phyloP scores from a whole-genome alignment of 2,797 vertebrate species.

The Leontopithecus rosalia region DNA sequence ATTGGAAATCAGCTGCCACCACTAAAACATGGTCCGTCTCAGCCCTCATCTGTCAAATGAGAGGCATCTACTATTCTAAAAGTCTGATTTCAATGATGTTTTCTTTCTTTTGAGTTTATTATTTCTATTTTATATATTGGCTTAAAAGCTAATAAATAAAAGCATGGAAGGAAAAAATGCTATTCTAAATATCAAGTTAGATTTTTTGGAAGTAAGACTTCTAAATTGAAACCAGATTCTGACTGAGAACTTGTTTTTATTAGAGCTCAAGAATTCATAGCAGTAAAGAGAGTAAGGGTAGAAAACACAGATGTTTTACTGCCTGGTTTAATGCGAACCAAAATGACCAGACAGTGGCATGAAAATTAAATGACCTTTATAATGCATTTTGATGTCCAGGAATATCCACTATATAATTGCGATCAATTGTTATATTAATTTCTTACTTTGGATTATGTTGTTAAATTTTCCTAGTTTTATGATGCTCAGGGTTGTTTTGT shows the following conservation, averaged over 20 bases:
- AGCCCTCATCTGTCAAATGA: background rate
- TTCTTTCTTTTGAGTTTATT: constrained; percentile 44
- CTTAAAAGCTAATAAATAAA: constrained; percentile 24
- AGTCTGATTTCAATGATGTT: background rate
- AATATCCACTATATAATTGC: constrained; percentile 9
- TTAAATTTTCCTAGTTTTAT: constrained; percentile 30
- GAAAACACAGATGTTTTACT: constrained; percentile 40
- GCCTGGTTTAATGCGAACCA: background rate
- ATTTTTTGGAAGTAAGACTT: constrained; percentile 42
- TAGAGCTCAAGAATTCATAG: constrained; percentile 23
- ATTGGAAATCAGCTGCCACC: background rate
- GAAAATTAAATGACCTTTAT: constrained; percentile 6
- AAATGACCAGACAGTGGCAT: background rate
- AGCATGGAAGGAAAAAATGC: background rate
- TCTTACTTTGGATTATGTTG: constrained; percentile 50
- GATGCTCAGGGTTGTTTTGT: background rate
- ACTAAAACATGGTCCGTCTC: background rate
- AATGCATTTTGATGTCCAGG: background rate
- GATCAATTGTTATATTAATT: background rate
- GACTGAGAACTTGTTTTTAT: constrained; percentile 2
- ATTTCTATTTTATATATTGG: constrained; percentile 25
- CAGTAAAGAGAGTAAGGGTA: background rate
- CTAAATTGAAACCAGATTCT: constrained; percentile 31
- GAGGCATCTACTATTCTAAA: background rate
- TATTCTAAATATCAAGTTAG: constrained; percentile 33